These are phyloP conservation scores for Phyllopteryx taeniolatus DNA, from an alignment of 2,113 vertebrate genomes.

Conservation along the genomic window DNA sequence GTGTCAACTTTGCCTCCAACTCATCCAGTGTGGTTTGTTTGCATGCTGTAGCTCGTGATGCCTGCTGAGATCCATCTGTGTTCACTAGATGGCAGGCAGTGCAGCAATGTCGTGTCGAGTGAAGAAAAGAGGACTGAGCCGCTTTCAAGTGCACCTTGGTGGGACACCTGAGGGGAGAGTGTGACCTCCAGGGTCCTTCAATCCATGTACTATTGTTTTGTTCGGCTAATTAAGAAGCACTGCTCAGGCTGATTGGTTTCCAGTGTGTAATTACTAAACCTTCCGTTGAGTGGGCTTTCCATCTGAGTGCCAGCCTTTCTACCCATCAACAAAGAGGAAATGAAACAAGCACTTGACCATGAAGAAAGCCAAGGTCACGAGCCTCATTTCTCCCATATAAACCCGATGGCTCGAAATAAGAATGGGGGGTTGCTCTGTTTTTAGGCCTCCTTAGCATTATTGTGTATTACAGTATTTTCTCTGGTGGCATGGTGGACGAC, in stretches of 20 bases:
- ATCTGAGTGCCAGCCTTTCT: slow-evolving; percentile 56
- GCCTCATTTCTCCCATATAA: slow-evolving; percentile 62
- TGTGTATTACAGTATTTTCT: no score
- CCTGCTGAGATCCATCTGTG: slow-evolving; percentile 46
- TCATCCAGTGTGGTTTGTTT: slow-evolving; percentile 40
- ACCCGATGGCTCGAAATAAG: slow-evolving; percentile 44
- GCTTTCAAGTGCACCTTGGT: slow-evolving; percentile 40
- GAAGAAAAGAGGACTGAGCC: slow-evolving; percentile 33
- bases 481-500: no score
- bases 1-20: slow-evolving; percentile 20
- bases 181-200: slow-evolving; percentile 64
- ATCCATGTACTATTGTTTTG: slow-evolving; percentile 70
- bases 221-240: slow-evolving; percentile 76
- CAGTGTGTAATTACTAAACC: slow-evolving; percentile 77
- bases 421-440: not conserved
- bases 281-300: slow-evolving; percentile 70
- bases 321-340: slow-evolving; percentile 49
- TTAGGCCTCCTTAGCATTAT: no score
- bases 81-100: slow-evolving; percentile 23
- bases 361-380: slow-evolving; percentile 61
- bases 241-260: slow-evolving; percentile 78
- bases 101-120: slow-evolving; percentile 12
- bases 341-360: slow-evolving; percentile 47
- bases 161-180: slow-evolving; percentile 51
- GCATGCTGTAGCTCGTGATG: slow-evolving; percentile 13